Conservation (phyloP, 2,888 invertebrate genomes). For the Calliopum simillimum region DNA sequence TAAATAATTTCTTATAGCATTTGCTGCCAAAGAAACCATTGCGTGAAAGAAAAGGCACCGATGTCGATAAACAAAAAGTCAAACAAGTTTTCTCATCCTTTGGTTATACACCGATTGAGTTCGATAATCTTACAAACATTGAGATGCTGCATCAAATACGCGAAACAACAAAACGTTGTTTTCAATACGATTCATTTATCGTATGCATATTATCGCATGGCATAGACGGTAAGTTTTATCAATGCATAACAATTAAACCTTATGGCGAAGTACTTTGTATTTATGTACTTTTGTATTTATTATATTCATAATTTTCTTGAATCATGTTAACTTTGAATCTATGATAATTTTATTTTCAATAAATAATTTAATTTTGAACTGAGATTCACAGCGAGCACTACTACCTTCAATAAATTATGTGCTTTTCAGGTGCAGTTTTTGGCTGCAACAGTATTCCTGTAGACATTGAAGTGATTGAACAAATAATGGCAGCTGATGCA, state of each 20-base stretch:
- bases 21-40: conserved; percentile 50
- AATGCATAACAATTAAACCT: too few species aligned
- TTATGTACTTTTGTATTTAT: too few species aligned
- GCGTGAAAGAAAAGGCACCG: conserved; percentile 57
- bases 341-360: too few species aligned
- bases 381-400: too few species aligned
- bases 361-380: too few species aligned
- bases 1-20: conserved; percentile 44
- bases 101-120: conserved; percentile 55
- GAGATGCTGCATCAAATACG: conserved; percentile 54
- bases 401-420: too few species aligned
- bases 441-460: conserved; percentile 69
- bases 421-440: conserved; percentile 67
- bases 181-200: conserved; percentile 60
- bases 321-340: too few species aligned
- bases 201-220: conserved; percentile 65
- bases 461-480: conserved; percentile 66
- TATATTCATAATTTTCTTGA: too few species aligned
- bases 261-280: too few species aligned
- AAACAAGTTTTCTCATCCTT: conserved; percentile 54
- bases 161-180: conserved; percentile 53
- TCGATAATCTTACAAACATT: conserved; percentile 55
- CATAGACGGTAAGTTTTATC: conserved; percentile 52
- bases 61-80: conserved; percentile 55
- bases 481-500: conserved; percentile 66